phyloP scores from a whole-genome alignment of 2,113 vertebrate species.

The Ptychochromis oligacanthus region DNA sequence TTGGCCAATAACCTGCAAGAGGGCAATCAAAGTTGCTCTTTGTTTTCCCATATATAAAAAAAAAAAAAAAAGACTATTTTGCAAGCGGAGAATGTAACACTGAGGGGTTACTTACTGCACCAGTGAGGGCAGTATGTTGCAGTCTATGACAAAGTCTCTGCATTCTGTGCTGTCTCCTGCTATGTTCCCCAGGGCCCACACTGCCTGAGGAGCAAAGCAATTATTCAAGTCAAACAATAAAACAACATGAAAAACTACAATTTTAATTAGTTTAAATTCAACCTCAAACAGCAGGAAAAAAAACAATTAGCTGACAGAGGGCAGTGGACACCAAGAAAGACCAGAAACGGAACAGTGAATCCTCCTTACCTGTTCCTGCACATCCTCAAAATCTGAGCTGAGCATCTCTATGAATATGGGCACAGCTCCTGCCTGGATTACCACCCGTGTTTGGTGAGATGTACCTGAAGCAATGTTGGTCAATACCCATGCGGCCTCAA shows the following conservation, averaged over 20 bases:
- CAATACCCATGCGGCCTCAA: constrained; percentile 98
- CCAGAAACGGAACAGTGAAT: background rate
- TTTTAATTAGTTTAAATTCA: constrained; percentile 1
- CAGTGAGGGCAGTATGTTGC: constrained; percentile 95
- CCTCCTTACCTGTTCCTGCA: constrained; percentile 92
- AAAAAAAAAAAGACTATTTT: background rate
- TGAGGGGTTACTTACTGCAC: constrained; percentile 88
- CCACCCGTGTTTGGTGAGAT: constrained; percentile 95
- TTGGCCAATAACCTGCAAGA: constrained; percentile 90
- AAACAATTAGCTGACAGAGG: background rate
- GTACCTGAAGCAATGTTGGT: constrained; percentile 99
- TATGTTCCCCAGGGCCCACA: constrained; percentile 98
- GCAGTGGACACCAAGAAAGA: background rate
- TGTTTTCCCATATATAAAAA: background rate
- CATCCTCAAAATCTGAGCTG: constrained; percentile 96
- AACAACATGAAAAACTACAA: background rate
- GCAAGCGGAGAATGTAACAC: background rate
- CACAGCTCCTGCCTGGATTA: constrained; percentile 97
- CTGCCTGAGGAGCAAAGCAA: constrained; percentile 82
- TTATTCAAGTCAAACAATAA: constrained; percentile 1
- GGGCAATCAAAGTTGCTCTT: background rate
- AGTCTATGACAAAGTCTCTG: constrained; percentile 96
- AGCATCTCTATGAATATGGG: constrained; percentile 98
- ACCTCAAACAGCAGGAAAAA: background rate
- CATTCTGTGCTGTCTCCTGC: constrained; percentile 98